Percentiles rank a stretch among this genome's conserved stretches.
Conservation (phyloP, 2,113 vertebrate species). For the Chinchilla lanigera region DNA sequence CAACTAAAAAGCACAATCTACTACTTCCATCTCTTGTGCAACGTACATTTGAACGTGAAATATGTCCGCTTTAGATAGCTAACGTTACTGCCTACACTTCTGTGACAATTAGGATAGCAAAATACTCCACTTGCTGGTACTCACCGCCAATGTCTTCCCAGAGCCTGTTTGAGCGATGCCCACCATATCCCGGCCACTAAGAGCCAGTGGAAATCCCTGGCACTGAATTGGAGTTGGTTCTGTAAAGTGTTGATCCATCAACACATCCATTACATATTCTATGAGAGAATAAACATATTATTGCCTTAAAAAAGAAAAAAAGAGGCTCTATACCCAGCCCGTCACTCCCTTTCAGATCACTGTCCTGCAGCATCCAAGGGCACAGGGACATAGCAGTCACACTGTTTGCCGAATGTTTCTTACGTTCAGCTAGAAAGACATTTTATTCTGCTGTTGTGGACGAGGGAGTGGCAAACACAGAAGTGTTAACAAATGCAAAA, state of each 20-base stretch:
- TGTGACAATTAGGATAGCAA: constrained; percentile 37
- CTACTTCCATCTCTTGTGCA: not conserved
- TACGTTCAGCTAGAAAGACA: not conserved
- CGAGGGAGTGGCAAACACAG: not conserved
- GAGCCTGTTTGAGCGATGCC: constrained; percentile 99
- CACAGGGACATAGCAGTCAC: not conserved
- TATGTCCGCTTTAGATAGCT: not conserved
- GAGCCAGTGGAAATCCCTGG: constrained; percentile 96
- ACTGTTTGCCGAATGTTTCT: not conserved
- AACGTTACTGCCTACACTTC: not conserved
- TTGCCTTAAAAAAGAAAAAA: not conserved
- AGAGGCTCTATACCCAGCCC: not conserved
- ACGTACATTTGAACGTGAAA: not conserved
- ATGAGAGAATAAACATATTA: constrained; percentile 49
- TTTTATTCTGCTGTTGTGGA: not conserved
- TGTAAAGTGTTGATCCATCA: constrained; percentile 96
- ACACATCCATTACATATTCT: constrained; percentile 98
- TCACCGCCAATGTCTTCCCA: constrained; percentile 96
- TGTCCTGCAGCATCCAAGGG: not conserved
- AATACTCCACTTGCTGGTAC: constrained; percentile 61
- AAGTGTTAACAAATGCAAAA: not conserved
- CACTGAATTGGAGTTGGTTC: constrained; percentile 98
- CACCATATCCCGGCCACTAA: constrained; percentile 98
- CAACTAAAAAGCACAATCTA: constrained; percentile 30
- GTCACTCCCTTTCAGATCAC: not conserved